Conservation (phyloP, 2,888 invertebrate genomes). For the Synanthedon myopaeformis region DNA sequence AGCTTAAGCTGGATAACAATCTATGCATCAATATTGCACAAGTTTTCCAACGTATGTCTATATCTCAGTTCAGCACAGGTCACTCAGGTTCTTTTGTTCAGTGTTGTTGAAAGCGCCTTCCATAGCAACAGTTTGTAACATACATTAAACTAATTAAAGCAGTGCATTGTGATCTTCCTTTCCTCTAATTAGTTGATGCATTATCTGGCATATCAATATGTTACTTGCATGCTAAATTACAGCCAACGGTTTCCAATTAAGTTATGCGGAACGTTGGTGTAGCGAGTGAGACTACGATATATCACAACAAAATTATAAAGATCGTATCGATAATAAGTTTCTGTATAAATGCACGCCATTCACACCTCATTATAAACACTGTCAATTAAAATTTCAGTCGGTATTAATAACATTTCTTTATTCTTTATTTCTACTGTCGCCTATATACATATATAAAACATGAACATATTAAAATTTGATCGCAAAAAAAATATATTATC, state of each 20-base stretch:
- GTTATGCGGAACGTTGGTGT: conserved; percentile 57
- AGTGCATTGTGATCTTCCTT: neutral
- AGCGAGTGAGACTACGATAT: conserved; percentile 29
- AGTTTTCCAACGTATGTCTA: too few relatives aligned
- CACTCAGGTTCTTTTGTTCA: too few relatives aligned
- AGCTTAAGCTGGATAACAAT: too few relatives aligned
- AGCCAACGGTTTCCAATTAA: conserved; percentile 48
- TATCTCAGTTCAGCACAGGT: too few relatives aligned
- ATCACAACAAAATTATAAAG: conserved; percentile 16
- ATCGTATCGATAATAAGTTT: neutral
- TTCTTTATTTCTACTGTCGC: too few relatives aligned
- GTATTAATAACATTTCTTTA: too few relatives aligned
- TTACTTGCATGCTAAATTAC: neutral
- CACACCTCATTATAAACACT: neutral
- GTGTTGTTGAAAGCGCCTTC: too few relatives aligned
- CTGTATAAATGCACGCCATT: neutral
- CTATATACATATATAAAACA: too few relatives aligned
- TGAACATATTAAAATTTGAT: too few relatives aligned
- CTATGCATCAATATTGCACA: too few relatives aligned
- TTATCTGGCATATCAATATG: neutral
- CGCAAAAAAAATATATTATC: too few relatives aligned
- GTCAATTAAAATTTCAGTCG: neutral
- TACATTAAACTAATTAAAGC: neutral
- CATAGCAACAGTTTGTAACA: neutral
- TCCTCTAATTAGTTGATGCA: neutral